Evolutionary conservation across 2,888 invertebrate species (phyloP).

Genomic region (Drosophila longiperda): DNA sequence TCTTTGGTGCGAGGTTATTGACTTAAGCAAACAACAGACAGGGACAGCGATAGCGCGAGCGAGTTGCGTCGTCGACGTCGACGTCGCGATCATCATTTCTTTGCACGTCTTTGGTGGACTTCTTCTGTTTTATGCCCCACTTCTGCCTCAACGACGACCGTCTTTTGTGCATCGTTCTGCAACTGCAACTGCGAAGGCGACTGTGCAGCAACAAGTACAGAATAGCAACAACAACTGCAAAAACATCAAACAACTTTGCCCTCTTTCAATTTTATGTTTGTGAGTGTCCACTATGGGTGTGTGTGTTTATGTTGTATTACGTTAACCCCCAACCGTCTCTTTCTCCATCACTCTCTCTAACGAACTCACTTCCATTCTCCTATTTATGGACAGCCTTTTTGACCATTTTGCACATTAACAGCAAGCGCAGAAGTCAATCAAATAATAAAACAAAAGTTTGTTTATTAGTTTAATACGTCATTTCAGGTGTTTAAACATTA

Average conservation of each 20-base stretch:
- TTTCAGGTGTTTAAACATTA: not conserved
- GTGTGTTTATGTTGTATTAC: not conserved
- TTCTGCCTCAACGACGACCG: slow-evolving; percentile 28
- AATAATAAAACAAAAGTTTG: not conserved
- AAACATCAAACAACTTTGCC: slow-evolving; percentile 24
- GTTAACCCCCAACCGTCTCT: too few relatives aligned
- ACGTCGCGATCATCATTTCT: slow-evolving; percentile 57
- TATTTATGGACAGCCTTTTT: not conserved
- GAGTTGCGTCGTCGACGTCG: slow-evolving; percentile 26
- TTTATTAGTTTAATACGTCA: not conserved
- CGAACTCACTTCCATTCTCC: not conserved
- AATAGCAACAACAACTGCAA: slow-evolving; percentile 9
- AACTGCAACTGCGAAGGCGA: slow-evolving; percentile 12
- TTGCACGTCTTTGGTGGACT: slow-evolving; percentile 21
- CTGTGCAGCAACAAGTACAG: slow-evolving; percentile 48
- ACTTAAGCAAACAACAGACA: slow-evolving; percentile 50
- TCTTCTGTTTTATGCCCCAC: slow-evolving; percentile 44
- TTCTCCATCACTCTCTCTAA: not conserved
- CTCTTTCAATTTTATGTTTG: slow-evolving; percentile 26
- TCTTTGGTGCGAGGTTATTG: slow-evolving; percentile 56
- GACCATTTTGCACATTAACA: not conserved
- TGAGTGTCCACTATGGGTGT: not conserved
- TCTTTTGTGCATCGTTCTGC: slow-evolving; percentile 14
- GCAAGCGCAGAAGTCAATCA: not conserved
- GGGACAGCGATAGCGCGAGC: slow-evolving; percentile 35